phyloP scores from a whole-genome alignment of 2,113 vertebrate species.

The Blennius ocellaris region DNA sequence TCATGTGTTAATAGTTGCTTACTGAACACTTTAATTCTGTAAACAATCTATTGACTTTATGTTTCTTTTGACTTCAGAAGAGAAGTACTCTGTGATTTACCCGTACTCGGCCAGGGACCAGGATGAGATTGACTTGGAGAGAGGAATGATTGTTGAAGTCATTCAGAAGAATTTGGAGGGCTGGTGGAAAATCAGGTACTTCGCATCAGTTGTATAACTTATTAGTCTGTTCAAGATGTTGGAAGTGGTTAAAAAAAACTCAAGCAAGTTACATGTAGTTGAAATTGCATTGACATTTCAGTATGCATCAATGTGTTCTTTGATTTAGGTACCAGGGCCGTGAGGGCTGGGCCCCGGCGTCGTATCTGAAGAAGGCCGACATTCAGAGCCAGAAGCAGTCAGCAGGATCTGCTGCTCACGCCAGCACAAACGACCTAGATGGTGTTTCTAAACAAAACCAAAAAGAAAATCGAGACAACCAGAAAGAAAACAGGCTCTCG shows the following conservation, averaged over 20 bases:
- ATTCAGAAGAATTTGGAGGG: conserved; percentile 98
- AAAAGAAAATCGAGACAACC: conserved; percentile 80
- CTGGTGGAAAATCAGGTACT: conserved; percentile 99
- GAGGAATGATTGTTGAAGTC: conserved; percentile 92
- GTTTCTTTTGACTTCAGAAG: conserved; percentile 81
- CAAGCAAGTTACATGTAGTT: no score
- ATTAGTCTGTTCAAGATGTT: background rate
- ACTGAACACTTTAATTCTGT: background rate
- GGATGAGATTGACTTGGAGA: conserved; percentile 96
- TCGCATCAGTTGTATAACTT: background rate
- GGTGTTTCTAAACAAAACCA: conserved; percentile 85
- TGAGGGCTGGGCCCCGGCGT: conserved; percentile 98
- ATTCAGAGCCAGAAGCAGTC: conserved; percentile 85
- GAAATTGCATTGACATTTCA: no score
- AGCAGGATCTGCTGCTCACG: conserved; percentile 81
- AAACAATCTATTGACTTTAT: background rate
- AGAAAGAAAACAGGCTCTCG: conserved; percentile 84
- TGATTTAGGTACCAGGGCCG: conserved; percentile 89
- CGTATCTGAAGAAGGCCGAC: conserved; percentile 94
- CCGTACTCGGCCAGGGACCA: conserved; percentile 92
- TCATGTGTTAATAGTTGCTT: conserved; percentile 3
- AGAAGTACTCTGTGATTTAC: conserved; percentile 95
- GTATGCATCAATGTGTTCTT: background rate
- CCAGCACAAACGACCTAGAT: conserved; percentile 89
- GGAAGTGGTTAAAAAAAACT: no score